Percentiles rank a stretch among this genome's conserved stretches.
phyloP scores from a whole-genome alignment of 1,140 invertebrate genomes.

The Aphis craccivora region DNA sequence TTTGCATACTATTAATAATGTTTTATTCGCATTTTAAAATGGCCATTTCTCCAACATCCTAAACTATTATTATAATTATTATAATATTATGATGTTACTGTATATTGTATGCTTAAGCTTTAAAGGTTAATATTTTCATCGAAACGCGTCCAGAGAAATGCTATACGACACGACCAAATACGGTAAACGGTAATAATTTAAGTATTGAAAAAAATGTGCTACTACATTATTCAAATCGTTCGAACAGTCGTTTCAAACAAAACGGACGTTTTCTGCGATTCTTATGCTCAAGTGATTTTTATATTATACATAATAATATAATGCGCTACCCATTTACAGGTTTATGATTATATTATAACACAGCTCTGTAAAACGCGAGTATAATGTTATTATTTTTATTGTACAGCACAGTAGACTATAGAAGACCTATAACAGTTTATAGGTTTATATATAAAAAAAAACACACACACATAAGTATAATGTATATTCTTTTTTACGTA shows the following conservation, averaged over 20 bases:
- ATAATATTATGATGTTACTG: too few species aligned
- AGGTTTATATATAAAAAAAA: neutral
- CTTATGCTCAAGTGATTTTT: neutral
- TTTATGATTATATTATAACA: too few species aligned
- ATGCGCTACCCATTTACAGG: neutral
- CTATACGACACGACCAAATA: neutral
- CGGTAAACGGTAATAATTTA: neutral
- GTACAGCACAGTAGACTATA: neutral
- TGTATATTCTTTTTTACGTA: neutral
- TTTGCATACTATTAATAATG: too few species aligned
- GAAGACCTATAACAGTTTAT: neutral
- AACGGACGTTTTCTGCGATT: neutral
- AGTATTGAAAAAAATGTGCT: neutral
- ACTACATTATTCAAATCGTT: neutral
- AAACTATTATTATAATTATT: too few species aligned
- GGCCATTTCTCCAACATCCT: too few species aligned
- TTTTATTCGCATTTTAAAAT: too few species aligned
- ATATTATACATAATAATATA: too few species aligned
- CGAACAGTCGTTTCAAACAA: neutral
- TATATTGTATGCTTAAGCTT: too few species aligned
- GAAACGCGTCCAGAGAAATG: neutral
- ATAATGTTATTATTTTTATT: neutral
- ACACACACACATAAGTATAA: neutral
- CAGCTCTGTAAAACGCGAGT: too few species aligned
- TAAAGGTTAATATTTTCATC: neutral